These are phyloP conservation scores for Labeo rohita DNA, from an alignment of 2,113 vertebrate species.

Conservation along the genomic window DNA sequence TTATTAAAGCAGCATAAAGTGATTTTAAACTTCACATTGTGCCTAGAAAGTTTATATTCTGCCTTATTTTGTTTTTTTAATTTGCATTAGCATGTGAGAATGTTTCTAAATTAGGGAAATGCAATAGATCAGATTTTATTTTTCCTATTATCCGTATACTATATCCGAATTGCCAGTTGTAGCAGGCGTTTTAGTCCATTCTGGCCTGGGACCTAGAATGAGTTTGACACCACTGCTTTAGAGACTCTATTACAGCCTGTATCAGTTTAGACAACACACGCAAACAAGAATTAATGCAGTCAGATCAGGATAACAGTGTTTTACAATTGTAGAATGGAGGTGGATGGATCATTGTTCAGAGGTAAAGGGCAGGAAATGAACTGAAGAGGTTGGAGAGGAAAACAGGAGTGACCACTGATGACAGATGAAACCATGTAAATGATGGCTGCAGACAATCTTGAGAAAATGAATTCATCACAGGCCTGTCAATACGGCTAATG, in stretches of 20 bases:
- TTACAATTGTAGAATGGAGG: neutral
- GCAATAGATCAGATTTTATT: neutral
- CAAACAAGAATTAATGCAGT: constrained; percentile 16
- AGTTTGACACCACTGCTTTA: constrained; percentile 7
- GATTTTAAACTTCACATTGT: neutral
- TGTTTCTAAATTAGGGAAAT: neutral
- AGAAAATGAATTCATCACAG: constrained; percentile 75
- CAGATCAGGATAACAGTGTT: constrained; percentile 4
- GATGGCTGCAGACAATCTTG: constrained; percentile 68
- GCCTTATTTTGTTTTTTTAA: neutral
- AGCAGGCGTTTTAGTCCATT: neutral
- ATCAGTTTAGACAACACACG: constrained; percentile 11
- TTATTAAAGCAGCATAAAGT: neutral
- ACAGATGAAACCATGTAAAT: constrained; percentile 60
- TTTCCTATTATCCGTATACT: neutral
- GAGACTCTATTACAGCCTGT: constrained; percentile 14
- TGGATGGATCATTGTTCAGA: neutral
- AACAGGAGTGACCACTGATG: constrained; percentile 46
- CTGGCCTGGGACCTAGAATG: neutral
- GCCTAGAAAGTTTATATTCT: neutral
- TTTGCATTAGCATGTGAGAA: neutral
- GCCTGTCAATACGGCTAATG: constrained; percentile 75
- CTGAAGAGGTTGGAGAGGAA: neutral
- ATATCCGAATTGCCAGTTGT: neutral
- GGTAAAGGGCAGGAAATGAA: neutral